Percentiles rank a stretch among this genome's conserved stretches.
Conservation (phyloP, 2,888 invertebrate species). For the Trachelus iudaicus region DNA sequence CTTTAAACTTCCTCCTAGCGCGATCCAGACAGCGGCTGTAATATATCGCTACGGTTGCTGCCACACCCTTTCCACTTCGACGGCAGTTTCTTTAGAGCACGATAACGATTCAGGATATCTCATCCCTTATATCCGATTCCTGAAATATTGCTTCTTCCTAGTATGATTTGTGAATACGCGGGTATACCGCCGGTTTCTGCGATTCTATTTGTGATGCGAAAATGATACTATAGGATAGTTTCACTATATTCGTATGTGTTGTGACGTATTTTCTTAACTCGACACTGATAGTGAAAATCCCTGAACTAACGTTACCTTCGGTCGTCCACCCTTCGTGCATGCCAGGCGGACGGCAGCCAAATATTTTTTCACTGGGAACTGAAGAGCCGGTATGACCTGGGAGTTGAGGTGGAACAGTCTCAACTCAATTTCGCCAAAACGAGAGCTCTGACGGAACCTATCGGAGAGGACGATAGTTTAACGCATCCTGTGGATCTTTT, state of each 20-base stretch:
- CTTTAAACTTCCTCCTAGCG: background rate
- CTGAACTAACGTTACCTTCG: too few species aligned
- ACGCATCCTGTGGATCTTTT: too few species aligned
- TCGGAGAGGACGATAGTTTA: too few species aligned
- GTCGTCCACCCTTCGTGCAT: too few species aligned
- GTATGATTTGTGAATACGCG: slow-evolving; percentile 13
- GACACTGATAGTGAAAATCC: too few species aligned
- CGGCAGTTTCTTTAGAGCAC: background rate
- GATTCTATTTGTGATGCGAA: background rate
- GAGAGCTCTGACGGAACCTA: too few species aligned
- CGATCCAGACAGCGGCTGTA: background rate
- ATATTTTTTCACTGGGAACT: too few species aligned
- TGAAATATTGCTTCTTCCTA: slow-evolving; percentile 3
- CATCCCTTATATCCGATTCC: slow-evolving; percentile 2
- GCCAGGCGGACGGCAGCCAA: too few species aligned
- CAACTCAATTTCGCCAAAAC: too few species aligned
- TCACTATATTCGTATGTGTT: background rate
- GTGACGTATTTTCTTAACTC: too few species aligned
- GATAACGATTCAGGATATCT: slow-evolving; percentile 2
- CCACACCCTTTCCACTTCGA: slow-evolving; percentile 1
- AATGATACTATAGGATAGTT: background rate
- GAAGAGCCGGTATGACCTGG: too few species aligned
- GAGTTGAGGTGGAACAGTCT: too few species aligned
- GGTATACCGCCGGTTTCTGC: background rate
- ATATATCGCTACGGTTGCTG: slow-evolving; percentile 2